Base-by-base conservation (phyloP, 2,888 invertebrate genomes). In the Timema podura region DNA sequence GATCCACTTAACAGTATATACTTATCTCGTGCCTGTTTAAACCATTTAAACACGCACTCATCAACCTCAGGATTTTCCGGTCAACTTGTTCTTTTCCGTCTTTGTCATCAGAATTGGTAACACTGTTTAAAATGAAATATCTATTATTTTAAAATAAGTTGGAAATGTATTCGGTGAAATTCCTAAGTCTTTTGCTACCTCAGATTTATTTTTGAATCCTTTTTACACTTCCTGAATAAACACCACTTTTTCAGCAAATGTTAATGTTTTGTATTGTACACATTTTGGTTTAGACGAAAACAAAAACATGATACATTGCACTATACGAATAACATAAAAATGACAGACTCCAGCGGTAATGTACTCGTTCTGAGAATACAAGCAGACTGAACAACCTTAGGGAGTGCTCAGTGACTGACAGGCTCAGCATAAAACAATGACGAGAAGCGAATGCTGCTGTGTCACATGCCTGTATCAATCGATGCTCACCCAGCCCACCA, bases 11-110 rank as follows among this genome's bases (percentile, higher is more conserved):
- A n/a, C 44, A 30, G 48, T 15, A 61, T 68, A 16, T 61, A 61
- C 11, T 46, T 5, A 57, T 67, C 67, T 15, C 15, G 57, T 15
- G 59, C 6, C 5, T 67, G 67, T 8, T 68, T 61, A 16, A 68
- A 68, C 68, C 68, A 68, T 30, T 68, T 68, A 5, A 57, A 48
- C 10, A 61, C 48, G 48, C 47, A 68, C 48, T 68, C 44, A 47
- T 61, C 48, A 57, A 68, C 30, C 7, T 6, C 10, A 48, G 48
- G 59, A 57, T 44, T 45, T 67, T 67, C n/a, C 5, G n/a, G 30
- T 2, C 67, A 54, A 46, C 15, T 0, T 13, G 59, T 61, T 9
- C 68, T 6, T 68, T 68, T 68, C 61, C 68, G 1, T 30, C 47
- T 48, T 30, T 48, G 5, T 13, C 67, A 57, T 1, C 47, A 45